Percentiles rank a stretch among this genome's conserved stretches.
These are phyloP conservation scores for Papilio xuthus DNA, from an alignment of 1,140 invertebrate genomes.

Conservation along the genomic window DNA sequence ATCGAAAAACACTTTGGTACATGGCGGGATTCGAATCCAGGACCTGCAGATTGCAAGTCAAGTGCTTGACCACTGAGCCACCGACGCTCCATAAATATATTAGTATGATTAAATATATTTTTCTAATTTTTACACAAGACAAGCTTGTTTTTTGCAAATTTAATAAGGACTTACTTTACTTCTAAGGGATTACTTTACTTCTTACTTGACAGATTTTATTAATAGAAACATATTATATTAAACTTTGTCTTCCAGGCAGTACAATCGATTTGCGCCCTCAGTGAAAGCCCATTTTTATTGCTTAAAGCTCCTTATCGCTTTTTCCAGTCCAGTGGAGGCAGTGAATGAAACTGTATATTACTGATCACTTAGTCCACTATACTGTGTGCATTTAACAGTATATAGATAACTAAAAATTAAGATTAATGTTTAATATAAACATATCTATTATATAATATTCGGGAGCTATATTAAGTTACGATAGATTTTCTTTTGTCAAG, in stretches of 20 bases:
- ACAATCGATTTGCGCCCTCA: conserved; percentile 15
- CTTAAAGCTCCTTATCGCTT: conserved; percentile 36
- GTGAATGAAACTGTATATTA: not conserved
- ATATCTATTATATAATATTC: too few relatives aligned
- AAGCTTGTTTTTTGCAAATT: not conserved
- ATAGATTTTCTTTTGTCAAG: not conserved
- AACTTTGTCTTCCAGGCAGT: not conserved
- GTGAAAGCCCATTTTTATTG: conserved; percentile 31
- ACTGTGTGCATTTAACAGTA: not conserved
- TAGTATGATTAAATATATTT: too few relatives aligned
- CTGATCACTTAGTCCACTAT: conserved; percentile 8
- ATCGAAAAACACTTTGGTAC: too few relatives aligned
- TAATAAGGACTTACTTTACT: not conserved
- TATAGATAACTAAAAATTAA: not conserved
- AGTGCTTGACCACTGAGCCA: too few relatives aligned
- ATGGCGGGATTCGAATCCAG: too few relatives aligned
- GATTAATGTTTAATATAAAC: too few relatives aligned
- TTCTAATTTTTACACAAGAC: too few relatives aligned
- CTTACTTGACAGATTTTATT: not conserved
- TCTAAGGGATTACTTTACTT: not conserved
- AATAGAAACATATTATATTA: not conserved
- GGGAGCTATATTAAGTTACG: not conserved
- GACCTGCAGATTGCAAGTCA: too few relatives aligned
- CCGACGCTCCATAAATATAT: too few relatives aligned
- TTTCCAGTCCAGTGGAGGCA: conserved; percentile 30